Conservation (phyloP, 2,113 vertebrate genomes). For the Ptyas mucosa region DNA sequence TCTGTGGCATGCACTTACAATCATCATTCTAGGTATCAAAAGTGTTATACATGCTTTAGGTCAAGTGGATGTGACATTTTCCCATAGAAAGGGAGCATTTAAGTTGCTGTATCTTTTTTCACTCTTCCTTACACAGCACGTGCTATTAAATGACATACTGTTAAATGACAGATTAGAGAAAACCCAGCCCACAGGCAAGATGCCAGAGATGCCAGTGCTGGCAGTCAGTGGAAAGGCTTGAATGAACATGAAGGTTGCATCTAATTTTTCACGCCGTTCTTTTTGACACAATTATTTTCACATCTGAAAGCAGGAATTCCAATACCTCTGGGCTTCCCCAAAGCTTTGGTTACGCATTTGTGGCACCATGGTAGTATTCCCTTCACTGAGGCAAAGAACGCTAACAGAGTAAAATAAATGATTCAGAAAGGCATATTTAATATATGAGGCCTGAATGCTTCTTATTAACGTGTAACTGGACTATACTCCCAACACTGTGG, state of each 20-base stretch:
- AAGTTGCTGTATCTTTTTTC: constrained; percentile 31
- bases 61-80: constrained; percentile 44
- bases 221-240: constrained; percentile 29
- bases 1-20: constrained; percentile 41
- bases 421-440: not conserved
- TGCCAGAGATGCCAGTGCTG: constrained; percentile 19
- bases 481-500: not conserved
- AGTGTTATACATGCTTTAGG: constrained; percentile 57
- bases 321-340: not conserved
- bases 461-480: not conserved
- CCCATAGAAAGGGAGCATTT: constrained; percentile 28
- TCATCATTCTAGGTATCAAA: constrained; percentile 44
- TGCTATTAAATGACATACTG: constrained; percentile 45
- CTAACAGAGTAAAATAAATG: not conserved
- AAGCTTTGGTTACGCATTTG: not conserved
- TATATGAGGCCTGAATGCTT: not conserved
- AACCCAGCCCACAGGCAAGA: constrained; percentile 9
- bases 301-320: constrained; percentile 17
- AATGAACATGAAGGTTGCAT: constrained; percentile 31
- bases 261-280: constrained; percentile 11
- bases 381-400: not conserved
- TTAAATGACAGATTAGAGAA: constrained; percentile 40
- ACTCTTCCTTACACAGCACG: constrained; percentile 22
- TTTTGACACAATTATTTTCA: not conserved
- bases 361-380: not conserved